Base-by-base conservation (phyloP, 2,797 vertebrate genomes). In the Propithecus perrieri region DNA sequence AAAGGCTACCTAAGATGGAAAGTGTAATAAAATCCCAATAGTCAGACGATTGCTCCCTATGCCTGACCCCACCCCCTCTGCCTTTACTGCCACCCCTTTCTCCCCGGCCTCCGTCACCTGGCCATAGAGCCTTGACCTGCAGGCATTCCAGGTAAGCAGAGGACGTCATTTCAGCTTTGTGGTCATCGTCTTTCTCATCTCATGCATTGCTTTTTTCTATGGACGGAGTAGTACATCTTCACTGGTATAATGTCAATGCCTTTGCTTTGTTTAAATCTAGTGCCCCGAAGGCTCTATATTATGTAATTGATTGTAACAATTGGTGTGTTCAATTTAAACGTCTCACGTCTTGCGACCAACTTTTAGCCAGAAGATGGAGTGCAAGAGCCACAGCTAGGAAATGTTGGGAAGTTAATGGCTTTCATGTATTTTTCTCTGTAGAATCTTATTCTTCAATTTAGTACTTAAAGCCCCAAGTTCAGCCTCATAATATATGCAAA, bases 291-390 rank as follows among this genome's bases (percentile, higher is more conserved):
- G 4, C 53, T 33, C 43, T 65, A 0, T 8, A 0, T 38, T 46
- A 38, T 2, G 1, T 15, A 12, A n/a, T 0, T 72, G 30, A 46
- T 55, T 48, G 7, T 43, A 91, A 67, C 0, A 6, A 12, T 50
- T 10, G n/a, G 22, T 35, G 8, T 69, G 18, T 38, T 85, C 28
- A 43, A 50, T 4, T 50, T 22, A 61, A 84, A 75, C 12, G 1
- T 35, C 24, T 69, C 65, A 48, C 11, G 2, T 35, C 20, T 69
- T 38, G 35, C 4, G 0, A 28, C 9, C 89, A 85, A 33, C 74
- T 67, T 91, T 96, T 38, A 50, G 50, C 92, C 97, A 98, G 92
- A 91, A 97, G 97, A 89, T 93, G 97, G 97, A 46, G 95, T 38
- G 5, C 92, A 89, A 95, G 95, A 97, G 96, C 75, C 92, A 75